Conservation (phyloP, 92 coral and sea anemone genomes). For the Micromussa lordhowensis region DNA sequence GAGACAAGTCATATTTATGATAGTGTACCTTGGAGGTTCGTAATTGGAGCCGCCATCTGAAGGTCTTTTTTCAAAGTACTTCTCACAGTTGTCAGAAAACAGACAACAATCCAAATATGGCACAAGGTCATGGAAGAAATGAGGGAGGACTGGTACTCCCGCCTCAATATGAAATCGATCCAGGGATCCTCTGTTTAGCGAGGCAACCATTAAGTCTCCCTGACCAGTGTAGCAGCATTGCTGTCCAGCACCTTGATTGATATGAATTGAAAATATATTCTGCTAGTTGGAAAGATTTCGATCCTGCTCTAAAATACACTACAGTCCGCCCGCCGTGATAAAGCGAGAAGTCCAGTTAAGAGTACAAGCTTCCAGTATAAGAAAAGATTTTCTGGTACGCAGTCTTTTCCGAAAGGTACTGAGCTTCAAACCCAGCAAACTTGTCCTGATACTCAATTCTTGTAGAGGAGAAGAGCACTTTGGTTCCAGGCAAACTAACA, state of each 20-base stretch:
- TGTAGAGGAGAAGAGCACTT: too few relatives aligned
- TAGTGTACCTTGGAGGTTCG: slow-evolving; percentile 72
- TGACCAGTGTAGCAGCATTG: slow-evolving; percentile 82
- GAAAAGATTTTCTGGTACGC: too few relatives aligned
- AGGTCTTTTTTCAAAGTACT: slow-evolving; percentile 81
- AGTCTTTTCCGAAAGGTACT: too few relatives aligned
- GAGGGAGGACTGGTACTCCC: slow-evolving; percentile 73
- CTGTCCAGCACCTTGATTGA: slow-evolving; percentile 72
- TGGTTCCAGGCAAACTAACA: too few relatives aligned
- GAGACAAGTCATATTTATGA: not conserved
- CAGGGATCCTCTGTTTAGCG: slow-evolving; percentile 76
- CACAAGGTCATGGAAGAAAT: slow-evolving; percentile 78
- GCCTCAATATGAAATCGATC: slow-evolving; percentile 71
- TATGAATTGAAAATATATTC: not conserved
- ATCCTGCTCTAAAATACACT: not conserved
- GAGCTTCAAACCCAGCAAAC: too few relatives aligned
- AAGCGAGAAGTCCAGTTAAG: too few relatives aligned
- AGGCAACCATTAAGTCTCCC: slow-evolving; percentile 78
- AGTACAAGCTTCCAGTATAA: too few relatives aligned
- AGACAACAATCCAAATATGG: slow-evolving; percentile 86
- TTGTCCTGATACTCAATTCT: too few relatives aligned
- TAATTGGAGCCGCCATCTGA: slow-evolving; percentile 85
- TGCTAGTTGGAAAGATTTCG: not conserved
- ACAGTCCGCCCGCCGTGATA: not conserved
- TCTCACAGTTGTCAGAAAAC: slow-evolving; percentile 60